Evolutionary conservation across 2,888 invertebrate species (phyloP).

Genomic region (Malthinus seriepunctatus): DNA sequence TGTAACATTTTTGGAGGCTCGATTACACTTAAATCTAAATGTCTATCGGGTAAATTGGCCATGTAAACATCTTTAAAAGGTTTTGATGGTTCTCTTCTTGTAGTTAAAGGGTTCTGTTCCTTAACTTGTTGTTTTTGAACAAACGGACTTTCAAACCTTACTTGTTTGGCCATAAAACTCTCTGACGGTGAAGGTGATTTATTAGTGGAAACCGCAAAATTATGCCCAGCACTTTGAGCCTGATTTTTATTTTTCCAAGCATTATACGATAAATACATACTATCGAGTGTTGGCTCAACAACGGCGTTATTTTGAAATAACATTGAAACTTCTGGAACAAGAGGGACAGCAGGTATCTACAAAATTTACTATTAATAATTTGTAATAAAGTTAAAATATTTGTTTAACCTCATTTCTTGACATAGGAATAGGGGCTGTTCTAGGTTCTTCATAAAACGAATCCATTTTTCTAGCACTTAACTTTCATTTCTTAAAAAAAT

Average conservation of each 20-base stretch:
- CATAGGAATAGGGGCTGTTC: constrained; percentile 43
- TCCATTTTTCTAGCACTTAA: constrained; percentile 41
- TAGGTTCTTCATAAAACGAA: constrained; percentile 50
- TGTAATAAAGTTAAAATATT: no score
- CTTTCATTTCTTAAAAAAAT: neutral
- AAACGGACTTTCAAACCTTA: constrained; percentile 48
- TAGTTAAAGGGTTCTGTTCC: neutral
- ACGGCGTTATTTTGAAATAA: constrained; percentile 32
- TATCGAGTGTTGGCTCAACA: constrained; percentile 7
- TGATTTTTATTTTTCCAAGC: constrained; percentile 41
- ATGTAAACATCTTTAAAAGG: constrained; percentile 51
- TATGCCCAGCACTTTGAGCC: constrained; percentile 29
- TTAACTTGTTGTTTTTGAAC: neutral
- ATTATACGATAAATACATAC: constrained; percentile 28
- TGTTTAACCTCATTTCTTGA: constrained; percentile 36
- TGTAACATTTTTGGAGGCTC: constrained; percentile 33
- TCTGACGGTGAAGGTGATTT: neutral
- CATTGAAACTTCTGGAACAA: constrained; percentile 52
- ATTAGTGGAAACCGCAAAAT: neutral
- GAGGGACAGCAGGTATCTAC: constrained; percentile 32
- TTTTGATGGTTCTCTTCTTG: constrained; percentile 23
- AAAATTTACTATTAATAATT: neutral
- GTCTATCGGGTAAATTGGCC: constrained; percentile 51
- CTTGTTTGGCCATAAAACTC: constrained; percentile 42
- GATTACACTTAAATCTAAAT: constrained; percentile 51